phyloP scores from a whole-genome alignment of 64 coral and sea anemone species.

The Actinia tenebrosa region DNA sequence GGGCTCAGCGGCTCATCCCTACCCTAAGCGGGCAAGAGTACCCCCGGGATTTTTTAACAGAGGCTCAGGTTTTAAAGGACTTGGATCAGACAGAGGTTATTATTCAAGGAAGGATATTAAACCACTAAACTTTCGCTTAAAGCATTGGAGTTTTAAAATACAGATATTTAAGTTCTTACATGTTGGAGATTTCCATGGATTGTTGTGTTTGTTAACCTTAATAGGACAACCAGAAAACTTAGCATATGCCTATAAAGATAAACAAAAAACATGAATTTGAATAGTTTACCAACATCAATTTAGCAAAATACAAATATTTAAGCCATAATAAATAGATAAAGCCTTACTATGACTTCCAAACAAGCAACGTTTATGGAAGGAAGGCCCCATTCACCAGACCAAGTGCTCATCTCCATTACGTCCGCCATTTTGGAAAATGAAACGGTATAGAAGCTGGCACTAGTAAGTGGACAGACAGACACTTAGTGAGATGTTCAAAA shows the following conservation, averaged over 20 bases:
- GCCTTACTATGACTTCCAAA: conserved; percentile 76
- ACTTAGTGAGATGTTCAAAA: neutral
- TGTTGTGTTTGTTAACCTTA: conserved; percentile 63
- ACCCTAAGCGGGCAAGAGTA: no score
- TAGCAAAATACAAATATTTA: neutral
- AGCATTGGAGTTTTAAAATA: neutral
- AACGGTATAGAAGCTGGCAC: neutral
- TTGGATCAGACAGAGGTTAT: no score
- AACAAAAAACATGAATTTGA: neutral
- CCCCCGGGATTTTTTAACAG: no score
- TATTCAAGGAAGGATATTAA: neutral
- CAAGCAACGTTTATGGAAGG: conserved; percentile 59
- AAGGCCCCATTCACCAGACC: conserved; percentile 78
- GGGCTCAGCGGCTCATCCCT: no score
- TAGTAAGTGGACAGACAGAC: neutral
- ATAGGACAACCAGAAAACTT: conserved; percentile 86
- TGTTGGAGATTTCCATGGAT: conserved; percentile 70
- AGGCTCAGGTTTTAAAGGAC: no score
- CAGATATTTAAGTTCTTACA: conserved; percentile 35
- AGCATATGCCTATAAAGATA: conserved; percentile 49
- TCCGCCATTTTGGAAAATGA: conserved; percentile 53
- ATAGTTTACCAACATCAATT: neutral
- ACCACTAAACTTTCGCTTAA: neutral
- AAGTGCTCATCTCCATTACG: conserved; percentile 39
- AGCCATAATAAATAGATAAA: neutral